Conservation (phyloP, 2,888 invertebrate species). For the Slavum lentiscoides region DNA sequence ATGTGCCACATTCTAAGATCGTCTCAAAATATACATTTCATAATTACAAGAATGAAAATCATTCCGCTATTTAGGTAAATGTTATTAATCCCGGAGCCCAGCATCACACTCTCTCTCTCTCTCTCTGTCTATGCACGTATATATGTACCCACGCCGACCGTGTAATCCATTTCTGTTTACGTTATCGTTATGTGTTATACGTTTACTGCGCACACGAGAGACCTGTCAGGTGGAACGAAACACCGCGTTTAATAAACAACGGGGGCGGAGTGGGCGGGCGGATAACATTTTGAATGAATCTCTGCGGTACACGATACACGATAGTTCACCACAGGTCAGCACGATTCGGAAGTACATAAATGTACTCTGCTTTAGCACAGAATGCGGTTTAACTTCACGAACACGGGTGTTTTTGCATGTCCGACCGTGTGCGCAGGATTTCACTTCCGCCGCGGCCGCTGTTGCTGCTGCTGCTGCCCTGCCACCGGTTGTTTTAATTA, state of each 20-base stretch:
- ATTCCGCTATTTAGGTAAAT: slow-evolving; percentile 41
- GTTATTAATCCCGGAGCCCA: slow-evolving; percentile 19
- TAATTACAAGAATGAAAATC: slow-evolving; percentile 28
- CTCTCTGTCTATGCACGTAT: too few species aligned
- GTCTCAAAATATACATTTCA: slow-evolving; percentile 27
- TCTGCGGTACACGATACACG: background rate
- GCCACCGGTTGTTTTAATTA: slow-evolving; percentile 33
- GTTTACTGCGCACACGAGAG: too few species aligned
- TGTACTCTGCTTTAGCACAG: background rate
- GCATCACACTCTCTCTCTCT: too few species aligned
- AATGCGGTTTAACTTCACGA: slow-evolving; percentile 3
- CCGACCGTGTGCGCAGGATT: background rate
- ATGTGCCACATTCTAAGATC: background rate
- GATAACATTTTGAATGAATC: background rate
- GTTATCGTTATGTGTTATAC: background rate
- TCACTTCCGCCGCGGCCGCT: background rate
- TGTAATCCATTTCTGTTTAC: slow-evolving; percentile 33
- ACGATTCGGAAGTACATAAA: background rate
- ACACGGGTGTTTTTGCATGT: background rate
- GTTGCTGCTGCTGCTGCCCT: too few species aligned
- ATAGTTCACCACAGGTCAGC: background rate
- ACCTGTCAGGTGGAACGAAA: too few species aligned
- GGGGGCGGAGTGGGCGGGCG: background rate
- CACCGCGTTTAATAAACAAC: background rate
- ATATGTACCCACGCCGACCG: background rate